Base-by-base conservation (phyloP, 2,113 vertebrate species). In the Chaetorhynchus papuensis region DNA sequence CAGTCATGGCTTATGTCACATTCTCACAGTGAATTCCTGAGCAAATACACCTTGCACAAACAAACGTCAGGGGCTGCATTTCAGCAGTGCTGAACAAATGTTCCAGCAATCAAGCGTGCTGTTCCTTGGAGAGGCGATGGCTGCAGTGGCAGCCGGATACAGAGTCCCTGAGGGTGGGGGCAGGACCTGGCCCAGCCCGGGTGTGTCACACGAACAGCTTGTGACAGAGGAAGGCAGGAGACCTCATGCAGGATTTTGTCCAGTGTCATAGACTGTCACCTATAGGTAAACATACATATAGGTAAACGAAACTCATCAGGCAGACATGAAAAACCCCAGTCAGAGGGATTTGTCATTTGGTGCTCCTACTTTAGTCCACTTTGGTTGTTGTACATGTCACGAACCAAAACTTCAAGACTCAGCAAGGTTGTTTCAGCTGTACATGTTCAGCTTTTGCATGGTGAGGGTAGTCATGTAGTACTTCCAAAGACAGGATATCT, bases 1-100 rank as follows among this genome's bases (percentile, higher is more conserved):
- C 76, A 89, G 57, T 94, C 77, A 93, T 5, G 17, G 71, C 94
- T 98, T 96, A 96, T 98, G 98, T 93, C 80, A 92, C 8, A 45
- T 98, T 98, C 97, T 96, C 97, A 98, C 83, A 33, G 96, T 94
- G 96, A 97, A 98, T 97, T 90, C 83, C 94, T 94, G 96, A 94
- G 94, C 95, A 97, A 97, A 97, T 80, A 97, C 97, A 97, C 97
- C 97, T 97, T 98, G 85, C 71, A 88, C 97, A 98, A 98, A 98
- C 97, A 98, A 84, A 95, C 14, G 31, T 90, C 28, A 52, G 95
- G 57, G 44, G 60, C 5, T 81, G 80, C 90, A 44, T 96, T 93
- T 98, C 95, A 98, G 69, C 65, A 42, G 89, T 28, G 57, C 64
- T 78, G 66, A 74, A 76, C 91, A 89, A 90, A 80, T 92, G 72